These are phyloP conservation scores for Macaria liturata DNA, from an alignment of 2,888 invertebrate species.

Conservation along the genomic window DNA sequence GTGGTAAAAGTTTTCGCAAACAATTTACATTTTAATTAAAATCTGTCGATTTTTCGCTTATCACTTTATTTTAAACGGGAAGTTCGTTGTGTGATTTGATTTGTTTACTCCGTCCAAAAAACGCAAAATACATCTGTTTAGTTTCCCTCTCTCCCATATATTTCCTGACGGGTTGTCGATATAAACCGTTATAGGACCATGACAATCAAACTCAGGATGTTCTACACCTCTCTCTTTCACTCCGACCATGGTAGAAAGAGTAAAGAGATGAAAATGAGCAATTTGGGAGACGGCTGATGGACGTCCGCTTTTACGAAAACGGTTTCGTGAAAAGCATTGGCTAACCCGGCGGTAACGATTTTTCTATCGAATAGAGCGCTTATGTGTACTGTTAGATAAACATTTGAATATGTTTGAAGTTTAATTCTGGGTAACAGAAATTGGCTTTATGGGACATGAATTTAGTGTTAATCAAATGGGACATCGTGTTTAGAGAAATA, in stretches of 20 bases:
- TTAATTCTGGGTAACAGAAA: no score
- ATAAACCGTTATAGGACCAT: conserved; percentile 38
- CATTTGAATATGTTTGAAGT: no score
- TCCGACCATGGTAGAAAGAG: conserved; percentile 15
- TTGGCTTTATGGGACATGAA: no score
- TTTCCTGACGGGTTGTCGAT: conserved; percentile 33
- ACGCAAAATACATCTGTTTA: not conserved
- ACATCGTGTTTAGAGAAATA: no score
- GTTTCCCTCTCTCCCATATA: not conserved
- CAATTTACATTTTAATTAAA: no score
- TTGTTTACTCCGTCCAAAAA: not conserved
- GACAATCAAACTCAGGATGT: conserved; percentile 37
- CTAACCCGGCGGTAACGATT: conserved; percentile 1
- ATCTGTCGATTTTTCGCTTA: no score
- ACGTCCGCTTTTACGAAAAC: conserved; percentile 23
- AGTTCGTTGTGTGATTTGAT: no score
- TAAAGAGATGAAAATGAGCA: conserved; percentile 32
- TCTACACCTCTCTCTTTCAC: conserved; percentile 25
- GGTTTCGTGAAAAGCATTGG: conserved; percentile 11
- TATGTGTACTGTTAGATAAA: not conserved
- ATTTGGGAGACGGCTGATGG: conserved; percentile 28
- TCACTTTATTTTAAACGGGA: no score
- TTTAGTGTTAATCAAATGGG: no score
- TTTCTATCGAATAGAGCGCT: not conserved
- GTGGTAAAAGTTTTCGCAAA: no score